Conservation (phyloP, 1,140 invertebrate genomes). For the Pseudomyrmex dendroicus region DNA sequence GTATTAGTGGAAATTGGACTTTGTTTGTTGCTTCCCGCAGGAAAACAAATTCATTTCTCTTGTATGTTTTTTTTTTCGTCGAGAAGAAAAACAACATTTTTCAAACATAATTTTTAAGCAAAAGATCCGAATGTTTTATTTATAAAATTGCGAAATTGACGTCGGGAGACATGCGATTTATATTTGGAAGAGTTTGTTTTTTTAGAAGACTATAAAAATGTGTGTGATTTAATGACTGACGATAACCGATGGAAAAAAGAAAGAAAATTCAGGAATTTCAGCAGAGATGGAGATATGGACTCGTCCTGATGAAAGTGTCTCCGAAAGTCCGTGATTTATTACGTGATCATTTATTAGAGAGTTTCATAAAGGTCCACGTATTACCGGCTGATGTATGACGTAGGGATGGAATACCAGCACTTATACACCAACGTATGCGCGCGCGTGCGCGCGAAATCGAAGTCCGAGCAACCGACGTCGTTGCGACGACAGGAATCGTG, state of each 20-base stretch:
- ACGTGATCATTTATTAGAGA: constrained; percentile 53
- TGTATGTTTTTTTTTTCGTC: no score
- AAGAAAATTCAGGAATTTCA: constrained; percentile 18
- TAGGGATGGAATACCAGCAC: constrained; percentile 27
- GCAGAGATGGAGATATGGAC: constrained; percentile 33
- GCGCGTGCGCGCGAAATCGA: constrained; percentile 1
- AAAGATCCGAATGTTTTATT: background rate
- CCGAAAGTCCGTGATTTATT: constrained; percentile 55
- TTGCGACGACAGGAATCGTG: constrained; percentile 26
- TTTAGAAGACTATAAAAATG: background rate
- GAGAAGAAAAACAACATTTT: no score
- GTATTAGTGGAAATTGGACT: background rate
- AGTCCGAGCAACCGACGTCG: constrained; percentile 15
- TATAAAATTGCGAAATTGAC: background rate
- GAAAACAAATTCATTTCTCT: background rate
- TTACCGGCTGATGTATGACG: constrained; percentile 40
- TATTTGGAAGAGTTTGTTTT: background rate
- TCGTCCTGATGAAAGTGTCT: constrained; percentile 38
- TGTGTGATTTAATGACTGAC: constrained; percentile 37
- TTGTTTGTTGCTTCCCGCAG: background rate
- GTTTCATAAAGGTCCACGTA: constrained; percentile 52
- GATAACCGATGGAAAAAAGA: constrained; percentile 40
- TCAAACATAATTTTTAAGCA: background rate
- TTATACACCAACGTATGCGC: background rate
- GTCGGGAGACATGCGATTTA: background rate